Evolutionary conservation across 1,140 invertebrate genomes (phyloP).

Genomic region (Halesus radiatus): DNA sequence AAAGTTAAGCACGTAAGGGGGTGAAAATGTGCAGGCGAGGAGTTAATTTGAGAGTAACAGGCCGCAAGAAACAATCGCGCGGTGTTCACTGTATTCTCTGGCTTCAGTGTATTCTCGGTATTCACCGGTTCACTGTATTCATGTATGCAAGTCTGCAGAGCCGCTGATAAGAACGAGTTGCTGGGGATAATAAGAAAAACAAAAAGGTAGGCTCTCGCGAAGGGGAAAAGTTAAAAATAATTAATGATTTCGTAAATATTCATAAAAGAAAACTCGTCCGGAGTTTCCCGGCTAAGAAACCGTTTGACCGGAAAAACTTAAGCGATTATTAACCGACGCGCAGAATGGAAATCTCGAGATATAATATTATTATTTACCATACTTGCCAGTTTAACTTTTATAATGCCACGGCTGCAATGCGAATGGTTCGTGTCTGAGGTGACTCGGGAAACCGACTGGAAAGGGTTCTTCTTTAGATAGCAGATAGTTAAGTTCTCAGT

Average conservation of each 20-base stretch:
- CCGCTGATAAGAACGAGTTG: conserved; percentile 55
- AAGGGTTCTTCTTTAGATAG: too few relatives aligned
- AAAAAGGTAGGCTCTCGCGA: conserved; percentile 45
- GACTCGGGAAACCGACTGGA: not conserved
- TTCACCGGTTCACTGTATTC: conserved; percentile 41
- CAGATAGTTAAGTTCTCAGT: too few relatives aligned
- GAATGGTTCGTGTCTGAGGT: not conserved
- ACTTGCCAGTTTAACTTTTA: conserved; percentile 47
- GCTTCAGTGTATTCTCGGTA: too few relatives aligned
- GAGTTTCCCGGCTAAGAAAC: conserved; percentile 53
- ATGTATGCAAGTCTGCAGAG: conserved; percentile 57
- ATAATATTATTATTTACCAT: conserved; percentile 51
- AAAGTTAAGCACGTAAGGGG: conserved; percentile 34
- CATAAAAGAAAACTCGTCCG: conserved; percentile 57
- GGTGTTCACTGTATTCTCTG: conserved; percentile 54
- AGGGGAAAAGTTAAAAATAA: conserved; percentile 57
- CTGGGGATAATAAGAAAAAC: conserved; percentile 54
- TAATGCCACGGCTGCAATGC: conserved; percentile 35
- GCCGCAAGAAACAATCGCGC: conserved; percentile 47
- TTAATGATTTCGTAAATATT: conserved; percentile 59
- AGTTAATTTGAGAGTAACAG: conserved; percentile 53
- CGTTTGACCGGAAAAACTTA: conserved; percentile 59
- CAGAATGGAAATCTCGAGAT: conserved; percentile 56
- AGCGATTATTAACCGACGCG: conserved; percentile 59
- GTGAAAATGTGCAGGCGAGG: conserved; percentile 41